Evolutionary conservation across 92 coral and sea anemone species (phyloP), one percentile per base, ranked within the genome.

Genomic region (Palythoa heliodiscus): DNA sequence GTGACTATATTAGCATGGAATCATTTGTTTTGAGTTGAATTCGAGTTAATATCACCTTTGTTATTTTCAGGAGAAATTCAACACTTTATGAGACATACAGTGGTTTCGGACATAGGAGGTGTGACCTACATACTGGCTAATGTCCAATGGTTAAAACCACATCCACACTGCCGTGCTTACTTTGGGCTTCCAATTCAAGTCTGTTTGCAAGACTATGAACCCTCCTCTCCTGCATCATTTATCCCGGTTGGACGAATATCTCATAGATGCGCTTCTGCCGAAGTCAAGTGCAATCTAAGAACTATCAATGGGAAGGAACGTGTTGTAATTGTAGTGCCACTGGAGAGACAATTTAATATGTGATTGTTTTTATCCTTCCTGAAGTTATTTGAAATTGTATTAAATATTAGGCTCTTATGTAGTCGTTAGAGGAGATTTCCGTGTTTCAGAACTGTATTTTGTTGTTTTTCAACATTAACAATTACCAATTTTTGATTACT

Each of bases 161-260:
- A 86, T 48, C 76, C 86, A 4, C 22, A 58, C 43, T 29, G 75
- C 54, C 38, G 88, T 29, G 22, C 78, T 2, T 86, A 40, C 71
- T 70, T 84, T 8, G 85, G 88, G 68, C 72, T 37, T 12, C 84
- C 88, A 73, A 38, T 48, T 24, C 88, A 75, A 54, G 85, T 75
- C 63, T 85, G 84, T 60, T 70, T 75, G 29, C 83, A 85, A 11
- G 35, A 75, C 50, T 29, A 85, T 52, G 84, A 79, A 58, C 7
- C 37, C 37, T 20, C 88, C 76, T 85, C 88, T 20, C 50, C 88
- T 2, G 84, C 88, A 38, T 85, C 88, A 29, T 85, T 75, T 43
- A 85, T 85, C 58, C 88, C 88, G 15, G 74, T 85, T n/a, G 88
- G 84, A 20, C 72, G 88, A 76, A 85, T 85, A 50, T 85, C 88